Percentiles rank a stretch among this genome's conserved stretches.
Evolutionary conservation across 1,140 invertebrate species (phyloP).

Genomic region (Drosophila erecta): DNA sequence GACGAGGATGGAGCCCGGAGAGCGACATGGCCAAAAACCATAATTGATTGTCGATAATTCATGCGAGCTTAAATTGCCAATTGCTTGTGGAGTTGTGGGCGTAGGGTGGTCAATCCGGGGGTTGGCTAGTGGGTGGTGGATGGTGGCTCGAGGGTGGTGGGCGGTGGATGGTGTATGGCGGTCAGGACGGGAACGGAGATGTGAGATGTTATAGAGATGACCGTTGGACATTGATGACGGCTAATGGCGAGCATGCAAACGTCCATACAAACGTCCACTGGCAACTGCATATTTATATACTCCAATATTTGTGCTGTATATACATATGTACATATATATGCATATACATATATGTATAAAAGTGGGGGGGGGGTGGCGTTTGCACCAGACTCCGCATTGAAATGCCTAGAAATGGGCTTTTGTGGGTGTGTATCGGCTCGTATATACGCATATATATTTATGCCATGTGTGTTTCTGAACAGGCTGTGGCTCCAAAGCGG

Average conservation of each 20-base stretch:
- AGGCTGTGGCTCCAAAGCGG: constrained; percentile 10
- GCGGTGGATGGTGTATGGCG: background rate
- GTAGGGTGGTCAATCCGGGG: background rate
- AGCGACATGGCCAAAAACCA: constrained; percentile 75
- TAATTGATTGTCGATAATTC: constrained; percentile 82
- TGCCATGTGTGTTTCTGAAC: background rate
- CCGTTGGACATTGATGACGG: constrained; percentile 13
- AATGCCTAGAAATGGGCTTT: constrained; percentile 56
- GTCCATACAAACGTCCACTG: background rate
- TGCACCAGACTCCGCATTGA: constrained; percentile 6
- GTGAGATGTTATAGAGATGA: constrained; percentile 26
- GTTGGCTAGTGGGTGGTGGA: background rate
- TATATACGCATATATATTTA: background rate
- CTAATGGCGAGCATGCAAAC: constrained; percentile 47
- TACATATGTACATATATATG: constrained; percentile 5
- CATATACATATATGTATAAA: constrained; percentile 14
- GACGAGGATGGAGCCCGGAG: constrained; percentile 21
- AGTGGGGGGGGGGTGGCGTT: background rate
- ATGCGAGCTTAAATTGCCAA: constrained; percentile 82
- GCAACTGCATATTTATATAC: constrained; percentile 40
- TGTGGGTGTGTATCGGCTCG: constrained; percentile 39
- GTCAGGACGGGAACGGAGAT: constrained; percentile 16
- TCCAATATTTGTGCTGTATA: constrained; percentile 36
- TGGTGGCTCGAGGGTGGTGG: background rate
- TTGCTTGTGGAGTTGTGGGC: constrained; percentile 54